Evolutionary conservation across 2,888 invertebrate species (phyloP), one percentile per base, ranked within the genome.

Genomic region (Dolomedes plantarius): DNA sequence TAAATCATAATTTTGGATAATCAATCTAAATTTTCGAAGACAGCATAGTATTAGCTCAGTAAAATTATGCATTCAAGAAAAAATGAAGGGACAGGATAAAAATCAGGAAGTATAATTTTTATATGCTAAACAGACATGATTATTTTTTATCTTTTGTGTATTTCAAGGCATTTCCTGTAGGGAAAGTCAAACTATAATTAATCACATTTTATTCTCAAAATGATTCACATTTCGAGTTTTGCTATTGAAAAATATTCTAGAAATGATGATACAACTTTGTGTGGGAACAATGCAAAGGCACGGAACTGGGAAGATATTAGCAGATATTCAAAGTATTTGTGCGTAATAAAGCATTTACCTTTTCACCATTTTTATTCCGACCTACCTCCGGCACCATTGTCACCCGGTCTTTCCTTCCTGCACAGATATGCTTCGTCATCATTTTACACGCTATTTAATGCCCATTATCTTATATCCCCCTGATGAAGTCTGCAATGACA

Each of bases 401-500:
- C 56, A 23, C 23, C 6, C 56, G 19, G 56, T 7, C 23, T 11
- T 56, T 56, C 56, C 56, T 56, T 56, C 56, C 56, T 56, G 56
- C 23, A 3, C 0, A 56, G 56, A 56, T 56, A 56, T 56, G 56
- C 23, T 1, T 56, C n/a, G 56, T 23, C 56, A 56, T 56, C 56
- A 56, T 56, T 56, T 56, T 56, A 19, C 23, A 6, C 23, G 56
- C 56, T 56, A 56, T 56, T 56, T 23, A 56, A 56, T 23, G 56
- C 56, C 56, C 56, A 56, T 56, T 56, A 56, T 56, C 23, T 23
- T 23, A 23, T 56, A 23, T 56, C 56, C 23, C 41, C 56, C 23
- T 56, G 56, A 56, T 56, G 56, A 56, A 56, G 56, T 23, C 56
- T 56, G 56, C 56, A 56, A 11, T 56, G 56, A 56, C 56, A 56